Base-by-base conservation (phyloP, 2,888 invertebrate genomes). In the Eremobia ochroleuca region DNA sequence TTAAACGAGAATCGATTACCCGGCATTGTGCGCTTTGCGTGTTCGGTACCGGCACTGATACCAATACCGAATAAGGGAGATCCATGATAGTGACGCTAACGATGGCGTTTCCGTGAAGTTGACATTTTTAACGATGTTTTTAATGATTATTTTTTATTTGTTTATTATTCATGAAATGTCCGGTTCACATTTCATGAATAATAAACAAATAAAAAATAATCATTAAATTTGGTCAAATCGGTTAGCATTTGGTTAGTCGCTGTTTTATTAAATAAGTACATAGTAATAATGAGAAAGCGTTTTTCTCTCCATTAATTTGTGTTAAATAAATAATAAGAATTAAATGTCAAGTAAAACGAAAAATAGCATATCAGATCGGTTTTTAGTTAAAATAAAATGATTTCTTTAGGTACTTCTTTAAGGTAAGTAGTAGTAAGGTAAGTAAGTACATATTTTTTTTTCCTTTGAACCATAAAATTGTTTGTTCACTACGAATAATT, bases 1-100 rank as follows among this genome's bases (percentile, higher is more conserved):
- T 83, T 81, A 77, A 68, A 85, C 66, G 46, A 77, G 81, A 72
- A 85, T 69, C 28, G 68, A 81, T 83, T 71, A 72, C 73, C 69
- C 58, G 61, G 68, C 43, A 72, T 73, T 76, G 71, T 69, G 31
- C 55, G 34, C 71, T 72, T 68, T 79, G 49, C 59, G 59, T 79
- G 69, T 11, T 68, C 37, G 31, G 2, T 52, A 52, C 37, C 9
- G n/a, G n/a, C 58, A 52, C 59, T 28, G 31, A 4, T n/a, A 61
- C 46, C 31, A n/a, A 55, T 25, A 71, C 49, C 43, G 31, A 73
- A 79, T 40, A 67, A 49, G n/a, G 28, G 21, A 58, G n/a, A 62
- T 68, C 59, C 73, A 40, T 40, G 40, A 61, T 43, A 61, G 34
- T 58, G 40, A 67, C 8, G 62, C 31, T 62, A 66, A 61, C 49